These are phyloP conservation scores for Ornithorhynchus anatinus DNA, from an alignment of 2,113 vertebrate genomes.

Conservation along the genomic window DNA sequence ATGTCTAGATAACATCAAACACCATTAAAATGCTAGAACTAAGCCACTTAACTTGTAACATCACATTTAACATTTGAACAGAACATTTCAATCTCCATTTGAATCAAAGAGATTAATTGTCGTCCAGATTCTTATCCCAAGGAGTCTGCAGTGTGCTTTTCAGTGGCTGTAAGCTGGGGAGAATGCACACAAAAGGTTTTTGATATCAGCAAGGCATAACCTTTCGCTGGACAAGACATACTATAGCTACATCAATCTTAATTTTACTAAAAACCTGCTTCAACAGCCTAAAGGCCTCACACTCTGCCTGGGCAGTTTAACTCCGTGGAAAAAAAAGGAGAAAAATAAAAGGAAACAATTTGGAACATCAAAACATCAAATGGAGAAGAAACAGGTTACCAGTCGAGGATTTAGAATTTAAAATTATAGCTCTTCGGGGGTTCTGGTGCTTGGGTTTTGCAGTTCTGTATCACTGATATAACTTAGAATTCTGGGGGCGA, in stretches of 20 bases:
- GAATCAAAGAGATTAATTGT: background rate
- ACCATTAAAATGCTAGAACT: background rate
- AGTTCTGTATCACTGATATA: no score
- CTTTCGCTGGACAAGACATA: background rate
- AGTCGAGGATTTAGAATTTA: background rate
- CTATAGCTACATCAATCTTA: background rate
- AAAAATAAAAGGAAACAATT: background rate
- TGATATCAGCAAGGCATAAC: fast-evolving
- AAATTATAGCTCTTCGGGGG: background rate
- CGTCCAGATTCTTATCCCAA: background rate
- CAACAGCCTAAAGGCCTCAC: background rate
- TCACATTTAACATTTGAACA: background rate
- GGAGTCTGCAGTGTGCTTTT: fast-evolving
- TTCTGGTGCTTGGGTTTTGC: no score
- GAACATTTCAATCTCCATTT: background rate
- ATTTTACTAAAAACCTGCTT: background rate
- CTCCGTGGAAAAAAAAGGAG: background rate
- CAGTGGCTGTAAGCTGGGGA: fast-evolving
- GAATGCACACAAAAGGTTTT: background rate
- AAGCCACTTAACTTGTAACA: background rate
- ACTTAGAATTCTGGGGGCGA: no score
- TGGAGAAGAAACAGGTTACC: background rate
- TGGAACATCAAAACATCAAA: background rate
- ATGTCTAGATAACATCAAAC: background rate
- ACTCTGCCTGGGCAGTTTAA: background rate